Base-by-base conservation (phyloP, 2,113 vertebrate genomes). In the Hippolais icterina region DNA sequence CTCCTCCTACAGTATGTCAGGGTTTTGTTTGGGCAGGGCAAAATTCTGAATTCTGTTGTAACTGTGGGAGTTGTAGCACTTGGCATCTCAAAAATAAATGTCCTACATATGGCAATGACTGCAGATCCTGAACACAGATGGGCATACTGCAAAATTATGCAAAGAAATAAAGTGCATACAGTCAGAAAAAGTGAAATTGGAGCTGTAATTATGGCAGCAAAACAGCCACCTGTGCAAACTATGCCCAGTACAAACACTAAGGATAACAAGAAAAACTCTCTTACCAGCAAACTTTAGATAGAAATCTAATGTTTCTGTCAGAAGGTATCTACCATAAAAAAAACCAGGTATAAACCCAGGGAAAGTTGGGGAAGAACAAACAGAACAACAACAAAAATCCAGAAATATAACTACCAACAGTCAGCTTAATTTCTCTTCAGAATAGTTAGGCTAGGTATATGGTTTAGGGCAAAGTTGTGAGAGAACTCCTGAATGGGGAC, bases 31-130 rank as follows among this genome's bases (percentile, higher is more conserved):
- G 56, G 71, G 23, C 33, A 64, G 56, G 41, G 52, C 49, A 54
- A 17, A 69, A 27, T 54, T 90, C 35, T 31, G 29, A 29, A 35
- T 69, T 61, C 25, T 69, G 54, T 76, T 76, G 63, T 33, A 76
- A 66, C 41, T 90, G 37, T 88, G 72, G 83, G 85, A 88, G 54
- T 79, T 91, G 47, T 47, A 66, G 24, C 69, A 93, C 57, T 89
- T 64, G 35, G 41, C 37, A 54, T 81, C 56, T 77, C 76, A 94
- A 87, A 92, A 96, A 93, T 75, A 90, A 85, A 22, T 90, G 76
- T 60, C 59, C 69, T 89, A 88, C 72, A 93, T 96, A 89, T 54
- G 53, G 52, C 49, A 71, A 25, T 2, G 12, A 78, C 60, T 84
- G 63, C 44, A 94, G 65, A 87, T 89, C 42, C 44, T 47, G 18